phyloP scores from a whole-genome alignment of 2,113 vertebrate species.

The Barnardius zonarius region DNA sequence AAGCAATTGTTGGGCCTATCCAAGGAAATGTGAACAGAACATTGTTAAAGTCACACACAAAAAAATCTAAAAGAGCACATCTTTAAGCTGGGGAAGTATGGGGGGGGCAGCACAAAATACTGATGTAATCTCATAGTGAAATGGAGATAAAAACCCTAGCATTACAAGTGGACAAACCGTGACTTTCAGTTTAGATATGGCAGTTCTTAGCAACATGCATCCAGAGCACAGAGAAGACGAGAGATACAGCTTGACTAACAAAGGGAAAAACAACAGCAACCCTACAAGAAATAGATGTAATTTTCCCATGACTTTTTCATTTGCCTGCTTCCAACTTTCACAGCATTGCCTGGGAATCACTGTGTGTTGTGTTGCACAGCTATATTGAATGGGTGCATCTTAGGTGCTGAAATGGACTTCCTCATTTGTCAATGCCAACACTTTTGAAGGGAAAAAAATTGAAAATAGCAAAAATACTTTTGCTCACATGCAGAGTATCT shows the following conservation, averaged over 20 bases:
- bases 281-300: not conserved
- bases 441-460: not conserved
- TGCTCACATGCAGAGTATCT: not conserved
- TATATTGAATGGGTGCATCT: not conserved
- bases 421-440: not conserved
- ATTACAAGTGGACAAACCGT: not conserved
- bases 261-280: not conserved
- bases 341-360: not conserved
- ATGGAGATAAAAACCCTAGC: not conserved
- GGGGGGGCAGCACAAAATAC: conserved; percentile 9
- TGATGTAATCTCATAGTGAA: conserved; percentile 54
- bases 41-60: conserved; percentile 73
- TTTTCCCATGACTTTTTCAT: not conserved
- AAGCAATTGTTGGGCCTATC: conserved; percentile 79
- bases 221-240: not conserved
- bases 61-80: conserved; percentile 71
- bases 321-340: not conserved
- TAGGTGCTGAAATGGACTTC: not conserved
- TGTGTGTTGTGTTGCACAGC: not conserved
- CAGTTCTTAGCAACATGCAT: not conserved
- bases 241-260: not conserved
- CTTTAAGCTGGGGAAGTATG: conserved; percentile 67
- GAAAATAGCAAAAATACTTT: not conserved
- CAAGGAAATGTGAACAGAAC: conserved; percentile 77
- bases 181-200: not conserved